These are phyloP conservation scores for Amphiprion percula DNA, from an alignment of 2,113 vertebrate genomes.

Conservation along the genomic window DNA sequence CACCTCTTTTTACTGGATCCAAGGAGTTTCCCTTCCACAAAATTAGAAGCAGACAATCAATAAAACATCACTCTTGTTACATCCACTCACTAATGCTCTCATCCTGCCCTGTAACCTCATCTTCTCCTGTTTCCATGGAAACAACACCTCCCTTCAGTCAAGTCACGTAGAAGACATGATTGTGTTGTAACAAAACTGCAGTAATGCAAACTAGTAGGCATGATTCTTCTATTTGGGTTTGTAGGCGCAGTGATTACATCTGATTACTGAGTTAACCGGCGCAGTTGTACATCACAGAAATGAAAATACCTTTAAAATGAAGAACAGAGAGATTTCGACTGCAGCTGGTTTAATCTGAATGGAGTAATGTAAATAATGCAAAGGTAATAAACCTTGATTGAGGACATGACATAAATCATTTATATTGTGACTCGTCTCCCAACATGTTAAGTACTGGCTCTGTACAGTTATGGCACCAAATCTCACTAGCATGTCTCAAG, in stretches of 20 bases:
- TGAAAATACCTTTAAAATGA: not conserved
- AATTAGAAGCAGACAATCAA: conserved; percentile 55
- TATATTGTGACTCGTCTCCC: conserved; percentile 15
- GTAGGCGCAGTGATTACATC: not conserved
- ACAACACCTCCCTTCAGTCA: conserved; percentile 38
- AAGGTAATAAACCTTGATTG: conserved; percentile 46
- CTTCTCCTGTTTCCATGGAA: conserved; percentile 64
- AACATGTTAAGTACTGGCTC: conserved; percentile 17
- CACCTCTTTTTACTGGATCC: not conserved
- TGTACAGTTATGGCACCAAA: not conserved
- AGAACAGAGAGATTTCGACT: not conserved
- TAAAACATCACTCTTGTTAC: conserved; percentile 50
- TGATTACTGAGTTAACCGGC: not conserved
- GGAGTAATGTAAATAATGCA: conserved; percentile 62
- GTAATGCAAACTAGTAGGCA: not conserved
- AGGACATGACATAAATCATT: conserved; percentile 48
- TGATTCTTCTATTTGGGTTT: not conserved
- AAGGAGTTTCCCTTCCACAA: conserved; percentile 13
- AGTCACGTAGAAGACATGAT: conserved; percentile 12
- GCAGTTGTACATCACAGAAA: not conserved
- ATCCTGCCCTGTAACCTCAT: conserved; percentile 23
- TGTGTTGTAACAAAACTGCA: conserved; percentile 2
- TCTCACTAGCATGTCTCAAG: not conserved
- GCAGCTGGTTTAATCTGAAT: conserved; percentile 27
- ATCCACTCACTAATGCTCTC: conserved; percentile 17